Conservation (phyloP, 2,113 vertebrate genomes). For the Dicaeum eximium region DNA sequence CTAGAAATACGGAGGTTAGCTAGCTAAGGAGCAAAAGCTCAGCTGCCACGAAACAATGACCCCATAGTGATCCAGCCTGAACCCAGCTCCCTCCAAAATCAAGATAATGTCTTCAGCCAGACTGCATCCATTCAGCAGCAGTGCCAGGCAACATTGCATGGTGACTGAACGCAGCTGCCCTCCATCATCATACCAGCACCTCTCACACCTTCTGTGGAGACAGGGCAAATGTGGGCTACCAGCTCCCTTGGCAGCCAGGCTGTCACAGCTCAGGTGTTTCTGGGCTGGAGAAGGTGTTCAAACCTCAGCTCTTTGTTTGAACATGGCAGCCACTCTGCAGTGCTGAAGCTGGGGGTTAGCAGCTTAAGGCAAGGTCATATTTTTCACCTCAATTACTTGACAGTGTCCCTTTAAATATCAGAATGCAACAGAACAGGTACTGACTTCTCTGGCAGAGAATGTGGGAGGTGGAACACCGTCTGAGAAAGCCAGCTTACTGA, state of each 20-base stretch:
- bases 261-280: not conserved
- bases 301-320: not conserved
- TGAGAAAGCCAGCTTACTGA: not conserved
- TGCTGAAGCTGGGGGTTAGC: not conserved
- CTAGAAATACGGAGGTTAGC: not conserved
- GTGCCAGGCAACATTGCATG: not conserved
- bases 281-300: not conserved
- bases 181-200: not conserved
- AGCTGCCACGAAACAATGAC: not conserved
- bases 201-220: not conserved
- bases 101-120: not conserved
- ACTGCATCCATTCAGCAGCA: not conserved
- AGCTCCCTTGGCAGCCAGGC: not conserved
- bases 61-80: not conserved
- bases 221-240: not conserved
- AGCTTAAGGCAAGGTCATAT: not conserved
- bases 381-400: not conserved
- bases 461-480: not conserved
- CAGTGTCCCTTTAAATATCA: slow-evolving; percentile 45
- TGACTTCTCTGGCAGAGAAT: not conserved
- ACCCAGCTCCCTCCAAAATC: not conserved
- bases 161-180: not conserved
- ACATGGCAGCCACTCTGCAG: not conserved
- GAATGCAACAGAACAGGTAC: slow-evolving; percentile 15
- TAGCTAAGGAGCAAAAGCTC: not conserved